Evolutionary conservation across 2,113 vertebrate genomes (phyloP), one percentile per base, ranked within the genome.

Genomic region (Dasyprocta punctata): DNA sequence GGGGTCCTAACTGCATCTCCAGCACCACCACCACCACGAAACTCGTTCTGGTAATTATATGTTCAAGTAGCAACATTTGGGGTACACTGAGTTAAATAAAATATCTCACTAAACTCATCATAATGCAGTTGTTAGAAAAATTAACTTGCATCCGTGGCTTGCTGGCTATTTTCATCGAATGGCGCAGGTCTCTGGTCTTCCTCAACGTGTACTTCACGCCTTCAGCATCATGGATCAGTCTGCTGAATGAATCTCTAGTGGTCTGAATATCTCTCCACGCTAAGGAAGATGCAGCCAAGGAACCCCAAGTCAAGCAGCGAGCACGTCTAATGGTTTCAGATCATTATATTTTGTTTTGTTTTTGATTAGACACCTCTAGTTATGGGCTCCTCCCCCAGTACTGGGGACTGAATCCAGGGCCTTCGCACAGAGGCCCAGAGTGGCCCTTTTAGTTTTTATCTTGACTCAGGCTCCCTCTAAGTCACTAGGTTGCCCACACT

Each of bases 101-200:
- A n/a, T 26, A 16, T 14, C 36, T 7, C 7, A 47, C 20, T 36
- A 36, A 82, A 36, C 63, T 75, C 58, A 22, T 44, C 75, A n/a
- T 22, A 41, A 24, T 0, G 14, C 24, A 49, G 38, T 54, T 52
- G 30, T 67, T 75, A 26, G 60, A 69, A 44, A 54, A 58, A 13
- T 36, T n/a, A 26, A 77, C 38, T 44, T 0, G 0, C 4, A 0
- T 2, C 0, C 24, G 26, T 7, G 9, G 24, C 2, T 91, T 1
- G 0, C 47, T n/a, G 33, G 49, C 0, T 89, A 38, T 52, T 26
- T 56, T 36, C 33, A 0, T 5, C 16, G 69, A 41, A 1, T 2
- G 12, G 52, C 56, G 7, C 13, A 6, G 56, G 19, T 58, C 56
- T 60, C 1, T 14, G 44, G 52, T 11, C 16, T 69, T 73, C 4